Base-by-base conservation (phyloP, 2,797 vertebrate species). In the Scolopax bukidnonensis region DNA sequence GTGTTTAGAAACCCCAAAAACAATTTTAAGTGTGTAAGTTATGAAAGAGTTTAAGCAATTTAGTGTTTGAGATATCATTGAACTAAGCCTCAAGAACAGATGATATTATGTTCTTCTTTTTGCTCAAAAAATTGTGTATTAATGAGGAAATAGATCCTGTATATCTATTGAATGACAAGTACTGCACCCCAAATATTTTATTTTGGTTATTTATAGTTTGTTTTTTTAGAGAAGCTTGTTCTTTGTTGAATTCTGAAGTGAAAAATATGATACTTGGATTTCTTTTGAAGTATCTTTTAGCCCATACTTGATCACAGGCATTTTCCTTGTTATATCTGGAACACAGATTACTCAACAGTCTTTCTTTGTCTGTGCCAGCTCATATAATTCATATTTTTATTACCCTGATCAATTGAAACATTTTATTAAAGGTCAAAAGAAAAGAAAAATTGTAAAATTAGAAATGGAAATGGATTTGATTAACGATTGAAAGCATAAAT, bases 371-470 rank as follows among this genome's bases (percentile, higher is more conserved):
- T 95, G 71, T 95, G 95, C 81, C 89, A 96, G 92, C 93, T 97
- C 92, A 85, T 95, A 95, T 94, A 96, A 97, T 84, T 97, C 96
- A 96, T 60, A 78, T 91, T 96, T 97, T 96, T 97, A 96, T 97
- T 97, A 96, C 84, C 82, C 74, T 95, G 89, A 97, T 97, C 94
- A 97, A 95, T 96, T 93, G 93, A 95, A 97, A 97, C 76, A 90
- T 96, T 97, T 97, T 97, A 97, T 94, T 96, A 96, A 95, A 96
- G 94, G 95, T 97, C 95, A 96, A 96, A 97, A 95, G 91, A 87
- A 95, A 96, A 94, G 94, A 96, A 96, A 97, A 97, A 96, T 96
- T 95, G 84, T 97, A 95, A 96, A 96, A 97, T 96, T 97, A 96
- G 93, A 61, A 84, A 81, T 97, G 92, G 90, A 96, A 96, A 94